These are phyloP conservation scores for Endotricha flammealis DNA, from an alignment of 2,888 invertebrate species.

Conservation along the genomic window DNA sequence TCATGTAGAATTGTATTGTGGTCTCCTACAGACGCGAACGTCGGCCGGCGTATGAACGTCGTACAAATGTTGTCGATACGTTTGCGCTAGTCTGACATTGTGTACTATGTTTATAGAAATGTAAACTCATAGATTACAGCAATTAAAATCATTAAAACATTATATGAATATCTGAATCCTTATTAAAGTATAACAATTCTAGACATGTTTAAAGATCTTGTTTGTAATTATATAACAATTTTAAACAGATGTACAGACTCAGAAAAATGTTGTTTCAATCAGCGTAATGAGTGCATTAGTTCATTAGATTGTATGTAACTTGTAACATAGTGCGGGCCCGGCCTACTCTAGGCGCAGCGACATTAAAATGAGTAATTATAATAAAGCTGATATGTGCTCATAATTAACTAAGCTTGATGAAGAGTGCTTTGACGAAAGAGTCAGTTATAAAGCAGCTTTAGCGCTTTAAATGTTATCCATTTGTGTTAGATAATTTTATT, in stretches of 20 bases:
- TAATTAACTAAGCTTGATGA: conserved; percentile 76
- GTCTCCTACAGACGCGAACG: too few species aligned
- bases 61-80: too few species aligned
- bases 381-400: conserved; percentile 74
- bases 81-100: too few species aligned
- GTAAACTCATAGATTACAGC: too few species aligned
- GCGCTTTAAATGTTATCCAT: conserved; percentile 29
- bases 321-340: conserved; percentile 31
- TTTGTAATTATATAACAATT: too few species aligned
- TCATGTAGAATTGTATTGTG: too few species aligned
- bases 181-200: too few species aligned
- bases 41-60: too few species aligned
- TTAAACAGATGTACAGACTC: neutral
- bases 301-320: conserved; percentile 9
- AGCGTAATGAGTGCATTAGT: conserved; percentile 22
- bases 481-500: neutral
- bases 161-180: too few species aligned
- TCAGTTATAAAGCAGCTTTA: conserved; percentile 37
- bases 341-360: conserved; percentile 57
- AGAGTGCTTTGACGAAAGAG: conserved; percentile 65
- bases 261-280: neutral
- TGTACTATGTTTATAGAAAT: too few species aligned
- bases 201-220: too few species aligned
- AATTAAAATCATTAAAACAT: too few species aligned
- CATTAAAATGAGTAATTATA: conserved; percentile 78